Evolutionary conservation across 2,888 invertebrate species (phyloP).

Genomic region (Spatulosminthurus flaviceps): DNA sequence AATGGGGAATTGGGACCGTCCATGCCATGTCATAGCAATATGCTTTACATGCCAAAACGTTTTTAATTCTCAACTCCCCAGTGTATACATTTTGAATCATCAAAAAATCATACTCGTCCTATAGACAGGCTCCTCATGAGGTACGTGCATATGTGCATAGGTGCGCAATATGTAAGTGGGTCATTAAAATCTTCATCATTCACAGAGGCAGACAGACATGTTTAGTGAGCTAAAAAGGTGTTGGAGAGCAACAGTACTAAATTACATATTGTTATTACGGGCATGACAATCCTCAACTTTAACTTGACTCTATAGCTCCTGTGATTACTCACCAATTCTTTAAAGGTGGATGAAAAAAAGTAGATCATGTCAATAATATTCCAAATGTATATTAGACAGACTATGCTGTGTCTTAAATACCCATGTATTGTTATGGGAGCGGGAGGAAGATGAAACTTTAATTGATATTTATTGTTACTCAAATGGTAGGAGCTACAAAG

Average conservation of each 20-base stretch:
- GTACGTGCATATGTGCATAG: not conserved
- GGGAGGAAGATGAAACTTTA: too few relatives aligned
- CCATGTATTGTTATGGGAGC: not conserved
- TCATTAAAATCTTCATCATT: constrained; percentile 35
- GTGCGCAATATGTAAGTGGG: constrained; percentile 28
- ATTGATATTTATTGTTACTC: too few relatives aligned
- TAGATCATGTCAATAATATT: constrained; percentile 38
- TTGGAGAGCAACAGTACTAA: too few relatives aligned
- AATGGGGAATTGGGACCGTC: constrained; percentile 8
- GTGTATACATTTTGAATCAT: not conserved
- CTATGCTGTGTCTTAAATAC: not conserved
- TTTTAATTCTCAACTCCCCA: not conserved
- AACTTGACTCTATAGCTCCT: constrained; percentile 38
- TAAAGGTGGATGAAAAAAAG: constrained; percentile 6
- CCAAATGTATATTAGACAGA: not conserved
- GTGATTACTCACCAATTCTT: constrained; percentile 35
- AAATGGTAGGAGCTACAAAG: too few relatives aligned
- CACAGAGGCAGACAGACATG: constrained; percentile 4
- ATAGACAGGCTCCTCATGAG: constrained; percentile 19
- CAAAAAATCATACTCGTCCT: not conserved
- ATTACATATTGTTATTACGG: not conserved
- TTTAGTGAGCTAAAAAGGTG: too few relatives aligned
- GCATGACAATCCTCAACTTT: not conserved
- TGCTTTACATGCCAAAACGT: not conserved
- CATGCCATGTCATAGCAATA: too few relatives aligned